These are phyloP conservation scores for Asarcornis scutulata DNA, from an alignment of 2,113 vertebrate genomes.

Conservation along the genomic window DNA sequence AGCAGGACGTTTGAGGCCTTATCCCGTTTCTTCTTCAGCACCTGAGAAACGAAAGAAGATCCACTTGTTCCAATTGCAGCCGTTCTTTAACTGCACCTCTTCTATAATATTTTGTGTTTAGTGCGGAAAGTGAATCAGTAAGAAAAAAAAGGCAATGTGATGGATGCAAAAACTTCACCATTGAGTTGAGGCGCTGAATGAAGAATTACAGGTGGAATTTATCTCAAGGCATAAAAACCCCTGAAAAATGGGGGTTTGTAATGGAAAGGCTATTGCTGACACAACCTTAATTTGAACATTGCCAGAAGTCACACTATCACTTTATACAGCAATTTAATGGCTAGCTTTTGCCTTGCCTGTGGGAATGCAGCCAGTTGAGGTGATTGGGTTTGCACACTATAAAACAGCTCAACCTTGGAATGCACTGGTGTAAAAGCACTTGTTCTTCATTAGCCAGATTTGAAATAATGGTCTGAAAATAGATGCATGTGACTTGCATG, in stretches of 20 bases:
- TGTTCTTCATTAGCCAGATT: slow-evolving; percentile 49
- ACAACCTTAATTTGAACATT: slow-evolving; percentile 59
- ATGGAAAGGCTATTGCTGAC: slow-evolving; percentile 52
- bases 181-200: not conserved
- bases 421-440: slow-evolving; percentile 11
- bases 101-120: slow-evolving; percentile 31
- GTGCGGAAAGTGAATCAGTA: not conserved
- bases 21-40: not conserved
- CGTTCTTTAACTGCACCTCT: not conserved
- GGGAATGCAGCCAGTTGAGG: slow-evolving; percentile 31
- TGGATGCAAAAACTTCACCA: not conserved
- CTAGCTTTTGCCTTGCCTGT: slow-evolving; percentile 16
- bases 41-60: not conserved
- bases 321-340: slow-evolving; percentile 63
- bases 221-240: slow-evolving; percentile 40
- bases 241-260: slow-evolving; percentile 47
- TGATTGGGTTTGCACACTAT: slow-evolving; percentile 41
- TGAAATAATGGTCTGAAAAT: slow-evolving; percentile 55
- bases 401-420: slow-evolving; percentile 47
- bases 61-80: not conserved
- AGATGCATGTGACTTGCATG: not conserved
- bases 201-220: slow-evolving; percentile 43
- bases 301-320: slow-evolving; percentile 35
- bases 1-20: not conserved
- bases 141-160: slow-evolving; percentile 20